Conservation (phyloP, 2,888 invertebrate genomes). For the Magallana nippona region DNA sequence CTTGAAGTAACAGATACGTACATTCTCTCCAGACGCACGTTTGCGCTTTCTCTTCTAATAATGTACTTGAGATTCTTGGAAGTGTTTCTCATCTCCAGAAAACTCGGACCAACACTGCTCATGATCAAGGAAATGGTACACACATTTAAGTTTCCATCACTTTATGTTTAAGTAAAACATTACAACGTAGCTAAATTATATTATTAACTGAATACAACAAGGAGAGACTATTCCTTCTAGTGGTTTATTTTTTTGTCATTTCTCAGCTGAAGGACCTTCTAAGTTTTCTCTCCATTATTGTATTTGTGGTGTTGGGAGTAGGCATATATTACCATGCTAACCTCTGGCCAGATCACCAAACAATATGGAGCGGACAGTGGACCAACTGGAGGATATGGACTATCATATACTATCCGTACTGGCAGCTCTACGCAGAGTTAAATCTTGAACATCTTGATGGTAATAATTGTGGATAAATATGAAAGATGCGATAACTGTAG, state of each 20-base stretch:
- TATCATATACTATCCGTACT: conserved; percentile 42
- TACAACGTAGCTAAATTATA: too few relatives aligned
- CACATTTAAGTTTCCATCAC: too few relatives aligned
- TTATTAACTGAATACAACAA: too few relatives aligned
- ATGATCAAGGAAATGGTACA: conserved; percentile 47
- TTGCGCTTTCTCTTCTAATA: conserved; percentile 29
- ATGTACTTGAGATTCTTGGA: conserved; percentile 46
- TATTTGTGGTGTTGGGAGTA: conserved; percentile 41
- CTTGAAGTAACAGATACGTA: neutral
- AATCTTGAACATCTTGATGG: conserved; percentile 20
- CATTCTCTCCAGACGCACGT: conserved; percentile 34
- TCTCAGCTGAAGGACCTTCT: conserved; percentile 42
- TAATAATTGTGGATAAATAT: neutral
- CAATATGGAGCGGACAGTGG: neutral
- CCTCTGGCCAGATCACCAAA: conserved; percentile 32
- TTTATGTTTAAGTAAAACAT: too few relatives aligned
- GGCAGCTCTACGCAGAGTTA: conserved; percentile 43
- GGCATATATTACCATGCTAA: conserved; percentile 42
- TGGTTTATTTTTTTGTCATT: neutral
- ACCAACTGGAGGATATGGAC: conserved; percentile 35
- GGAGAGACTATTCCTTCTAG: too few relatives aligned
- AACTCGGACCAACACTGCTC: conserved; percentile 41
- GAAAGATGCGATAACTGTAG: too few relatives aligned
- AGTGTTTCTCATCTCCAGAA: conserved; percentile 34
- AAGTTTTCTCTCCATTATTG: conserved; percentile 32